Conservation (phyloP, 2,888 invertebrate species). For the Callyntrura guangdongensis region DNA sequence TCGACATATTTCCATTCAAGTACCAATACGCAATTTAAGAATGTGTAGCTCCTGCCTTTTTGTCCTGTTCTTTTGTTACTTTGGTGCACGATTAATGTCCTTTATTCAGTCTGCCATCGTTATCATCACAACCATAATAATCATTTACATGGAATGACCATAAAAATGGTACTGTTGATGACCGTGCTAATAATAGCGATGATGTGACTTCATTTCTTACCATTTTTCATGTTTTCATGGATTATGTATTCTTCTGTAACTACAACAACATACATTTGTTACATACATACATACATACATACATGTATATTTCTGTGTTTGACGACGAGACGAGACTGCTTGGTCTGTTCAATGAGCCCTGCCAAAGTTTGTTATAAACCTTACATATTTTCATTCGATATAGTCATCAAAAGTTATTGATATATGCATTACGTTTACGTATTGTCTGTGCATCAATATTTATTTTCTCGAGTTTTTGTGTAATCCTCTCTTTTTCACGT, state of each 20-base stretch:
- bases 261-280: background rate
- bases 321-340: background rate
- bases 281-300: too few relatives aligned
- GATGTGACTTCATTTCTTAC: background rate
- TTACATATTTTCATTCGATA: background rate
- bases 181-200: conserved; percentile 28
- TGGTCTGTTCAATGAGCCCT: background rate
- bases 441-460: conserved; percentile 29
- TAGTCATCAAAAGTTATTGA: conserved; percentile 43
- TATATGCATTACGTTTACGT: conserved; percentile 65
- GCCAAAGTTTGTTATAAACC: background rate
- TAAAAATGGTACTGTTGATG: conserved; percentile 33
- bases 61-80: conserved; percentile 38
- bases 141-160: conserved; percentile 45
- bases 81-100: conserved; percentile 24
- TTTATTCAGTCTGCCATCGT: conserved; percentile 34
- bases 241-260: background rate
- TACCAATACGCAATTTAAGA: background rate
- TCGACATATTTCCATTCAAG: background rate
- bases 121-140: conserved; percentile 20
- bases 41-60: background rate
- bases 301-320: too few relatives aligned
- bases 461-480: background rate
- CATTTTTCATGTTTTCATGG: background rate
- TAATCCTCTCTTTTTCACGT: background rate